Base-by-base conservation (phyloP, 1,140 invertebrate genomes). In the Solenopsis invicta region DNA sequence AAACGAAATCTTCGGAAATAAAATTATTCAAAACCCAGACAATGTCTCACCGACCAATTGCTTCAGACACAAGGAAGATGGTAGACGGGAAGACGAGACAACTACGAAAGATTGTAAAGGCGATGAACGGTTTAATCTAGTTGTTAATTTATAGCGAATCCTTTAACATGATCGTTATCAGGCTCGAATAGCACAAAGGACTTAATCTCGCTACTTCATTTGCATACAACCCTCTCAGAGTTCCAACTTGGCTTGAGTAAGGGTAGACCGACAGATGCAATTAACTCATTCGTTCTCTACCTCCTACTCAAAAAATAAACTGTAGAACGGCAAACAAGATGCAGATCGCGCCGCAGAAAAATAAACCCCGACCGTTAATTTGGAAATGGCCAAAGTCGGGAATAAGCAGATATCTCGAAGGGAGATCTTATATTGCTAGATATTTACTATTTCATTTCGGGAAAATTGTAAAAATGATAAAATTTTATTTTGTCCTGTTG, bases 131-230 rank as follows among this genome's bases (percentile, higher is more conserved):
- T 92, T 94, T 93, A 93, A 94, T 93, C 85, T 93, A 93, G 90
- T 91, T 93, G 91, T 91, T 92, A 92, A 93, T 93, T 93, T 91
- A 89, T 88, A 89, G 85, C 66, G 62, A 84, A 82, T 91, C 85
- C 86, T 91, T 80, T 88, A 88, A 88, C 78, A 87, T 85, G 85
- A 75, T 85, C 85, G 88, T 90, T 91, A 88, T 87, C 90, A 91
- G 87, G 64, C 75, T 59, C 71, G 87, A 89, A 75, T 85, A 89
- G 86, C 91, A 92, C 92, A 93, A 94, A 93, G 92, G 91, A 92
- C 89, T 93, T 90, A 91, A 93, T 94, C 92, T 91, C 89, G 52
- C 80, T 37, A 85, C 69, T 90, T 92, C 92, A 93, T 94, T 93
- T 93, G 88, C 93, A 94, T 94, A 87, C 85, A 89, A 92, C 88